A percentile compares a stretch with the other conserved stretches of the same genome.
phyloP scores from a whole-genome alignment of 2,888 invertebrate genomes.

The Machimus atricapillus region DNA sequence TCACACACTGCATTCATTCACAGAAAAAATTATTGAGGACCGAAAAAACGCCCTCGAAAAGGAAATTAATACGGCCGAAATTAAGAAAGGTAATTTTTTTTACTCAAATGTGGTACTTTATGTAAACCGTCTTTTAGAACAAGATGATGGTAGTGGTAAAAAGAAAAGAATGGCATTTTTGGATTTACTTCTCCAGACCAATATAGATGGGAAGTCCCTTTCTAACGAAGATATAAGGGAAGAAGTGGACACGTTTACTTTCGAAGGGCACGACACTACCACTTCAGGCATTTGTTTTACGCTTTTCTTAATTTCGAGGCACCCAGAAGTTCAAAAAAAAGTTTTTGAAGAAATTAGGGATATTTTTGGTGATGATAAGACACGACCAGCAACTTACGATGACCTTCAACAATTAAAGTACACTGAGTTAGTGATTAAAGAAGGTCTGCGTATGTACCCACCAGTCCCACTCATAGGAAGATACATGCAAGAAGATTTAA shows the following conservation, averaged over 20 bases:
- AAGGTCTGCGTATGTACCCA: slow-evolving; percentile 41
- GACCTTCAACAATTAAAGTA: slow-evolving; percentile 29
- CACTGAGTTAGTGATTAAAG: slow-evolving; percentile 43
- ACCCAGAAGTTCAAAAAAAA: slow-evolving; percentile 59
- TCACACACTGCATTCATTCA: slow-evolving; percentile 56
- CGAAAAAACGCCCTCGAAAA: slow-evolving; percentile 51
- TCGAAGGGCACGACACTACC: slow-evolving; percentile 64
- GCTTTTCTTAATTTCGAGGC: slow-evolving; percentile 58
- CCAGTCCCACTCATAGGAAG: slow-evolving; percentile 44
- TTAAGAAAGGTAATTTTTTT: background rate
- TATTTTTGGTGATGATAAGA: slow-evolving; percentile 51
- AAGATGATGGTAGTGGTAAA: slow-evolving; percentile 52
- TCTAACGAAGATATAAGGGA: slow-evolving; percentile 67
- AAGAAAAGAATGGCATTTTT: slow-evolving; percentile 69
- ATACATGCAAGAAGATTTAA: slow-evolving; percentile 3
- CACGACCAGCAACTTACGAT: background rate
- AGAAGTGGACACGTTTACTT: slow-evolving; percentile 74
- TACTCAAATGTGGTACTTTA: background rate
- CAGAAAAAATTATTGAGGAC: slow-evolving; percentile 55
- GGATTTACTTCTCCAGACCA: slow-evolving; percentile 67
- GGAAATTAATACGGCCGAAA: background rate
- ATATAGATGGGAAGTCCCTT: slow-evolving; percentile 64
- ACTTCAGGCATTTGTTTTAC: slow-evolving; percentile 59
- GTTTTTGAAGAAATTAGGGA: slow-evolving; percentile 56
- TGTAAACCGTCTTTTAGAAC: background rate